Evolutionary conservation across 2,888 invertebrate genomes (phyloP).

Genomic region (Cybosia mesomella): DNA sequence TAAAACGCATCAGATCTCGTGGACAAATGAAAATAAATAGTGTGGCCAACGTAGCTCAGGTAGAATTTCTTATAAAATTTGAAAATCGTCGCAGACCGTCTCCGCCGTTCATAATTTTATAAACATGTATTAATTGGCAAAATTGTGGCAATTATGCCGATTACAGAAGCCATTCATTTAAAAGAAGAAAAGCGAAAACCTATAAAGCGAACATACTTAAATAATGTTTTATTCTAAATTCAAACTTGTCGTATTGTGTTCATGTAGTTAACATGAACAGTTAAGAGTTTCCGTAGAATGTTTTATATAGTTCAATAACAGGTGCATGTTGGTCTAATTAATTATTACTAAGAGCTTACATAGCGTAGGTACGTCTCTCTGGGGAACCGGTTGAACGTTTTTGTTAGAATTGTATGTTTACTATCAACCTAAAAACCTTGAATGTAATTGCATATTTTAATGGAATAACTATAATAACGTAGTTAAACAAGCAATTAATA

Average conservation of each 20-base stretch:
- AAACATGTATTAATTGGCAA: no score
- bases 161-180: no score
- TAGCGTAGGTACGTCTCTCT: constrained; percentile 14
- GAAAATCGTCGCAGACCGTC: no score
- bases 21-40: no score
- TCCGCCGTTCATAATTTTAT: no score
- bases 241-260: background rate
- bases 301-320: constrained; percentile 4
- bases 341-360: constrained; percentile 30
- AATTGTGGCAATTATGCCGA: no score
- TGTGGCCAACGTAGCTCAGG: no score
- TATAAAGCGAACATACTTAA: no score
- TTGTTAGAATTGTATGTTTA: constrained; percentile 26
- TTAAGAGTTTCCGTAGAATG: constrained; percentile 1
- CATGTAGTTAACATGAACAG: background rate
- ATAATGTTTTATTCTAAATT: background rate
- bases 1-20: no score
- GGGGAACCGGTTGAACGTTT: constrained; percentile 31
- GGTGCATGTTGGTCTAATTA: constrained; percentile 34
- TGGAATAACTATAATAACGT: background rate
- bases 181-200: no score
- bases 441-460: constrained; percentile 16
- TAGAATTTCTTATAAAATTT: no score
- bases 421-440: constrained; percentile 20
- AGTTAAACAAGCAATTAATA: background rate